phyloP scores from a whole-genome alignment of 2,797 vertebrate species.

The Pangasius krempfi region DNA sequence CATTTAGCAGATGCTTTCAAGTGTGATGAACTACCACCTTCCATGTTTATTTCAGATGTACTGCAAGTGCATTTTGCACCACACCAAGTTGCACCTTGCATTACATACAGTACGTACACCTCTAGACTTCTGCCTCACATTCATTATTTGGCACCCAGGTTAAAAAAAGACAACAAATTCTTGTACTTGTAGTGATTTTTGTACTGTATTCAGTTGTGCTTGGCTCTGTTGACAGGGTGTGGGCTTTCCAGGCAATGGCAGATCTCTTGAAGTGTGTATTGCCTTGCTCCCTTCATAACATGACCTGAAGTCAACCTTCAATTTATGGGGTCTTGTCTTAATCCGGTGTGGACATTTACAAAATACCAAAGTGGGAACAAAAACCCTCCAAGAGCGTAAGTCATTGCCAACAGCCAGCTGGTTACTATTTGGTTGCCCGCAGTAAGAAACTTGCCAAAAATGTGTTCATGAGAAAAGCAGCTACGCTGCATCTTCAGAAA shows the following conservation, averaged over 20 bases:
- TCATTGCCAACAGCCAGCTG: constrained; percentile 63
- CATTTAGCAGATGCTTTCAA: background rate
- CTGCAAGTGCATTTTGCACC: background rate
- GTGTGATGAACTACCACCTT: background rate
- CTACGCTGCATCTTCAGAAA: constrained; percentile 45
- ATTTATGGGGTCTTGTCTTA: constrained; percentile 58
- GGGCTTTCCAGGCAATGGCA: constrained; percentile 30
- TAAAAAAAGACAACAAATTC: constrained; percentile 19
- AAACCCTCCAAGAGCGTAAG: constrained; percentile 37
- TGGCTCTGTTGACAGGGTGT: constrained; percentile 31
- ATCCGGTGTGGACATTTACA: constrained; percentile 62
- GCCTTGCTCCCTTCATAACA: constrained; percentile 38
- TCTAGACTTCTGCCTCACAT: background rate
- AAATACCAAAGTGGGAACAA: constrained; percentile 57
- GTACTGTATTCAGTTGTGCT: constrained; percentile 26
- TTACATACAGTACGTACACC: background rate
- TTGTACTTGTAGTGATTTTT: constrained; percentile 10
- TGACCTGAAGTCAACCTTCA: constrained; percentile 60
- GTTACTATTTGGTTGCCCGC: constrained; percentile 68
- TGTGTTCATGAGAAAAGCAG: constrained; percentile 61
- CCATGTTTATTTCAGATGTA: background rate
- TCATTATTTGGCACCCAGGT: background rate
- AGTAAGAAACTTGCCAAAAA: constrained; percentile 61
- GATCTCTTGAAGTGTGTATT: constrained; percentile 21
- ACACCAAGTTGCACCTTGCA: background rate